phyloP scores from a whole-genome alignment of 37 sponge, comb jelly and placozoan species.

The Chondrilla cf. caribensis region DNA sequence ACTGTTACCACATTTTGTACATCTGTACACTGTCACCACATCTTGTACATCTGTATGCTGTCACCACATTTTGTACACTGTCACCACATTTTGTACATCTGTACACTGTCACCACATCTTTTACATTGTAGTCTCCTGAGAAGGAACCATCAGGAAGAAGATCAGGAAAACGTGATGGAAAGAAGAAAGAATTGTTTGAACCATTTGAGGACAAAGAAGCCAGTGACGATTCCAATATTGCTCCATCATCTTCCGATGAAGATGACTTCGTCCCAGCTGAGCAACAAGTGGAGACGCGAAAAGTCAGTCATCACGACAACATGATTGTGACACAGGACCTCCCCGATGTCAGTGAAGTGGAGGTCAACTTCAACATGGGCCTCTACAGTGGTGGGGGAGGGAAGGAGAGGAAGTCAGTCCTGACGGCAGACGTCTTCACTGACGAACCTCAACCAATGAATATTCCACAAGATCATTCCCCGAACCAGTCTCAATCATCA shows the following conservation, averaged over 20 bases:
- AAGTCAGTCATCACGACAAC: constrained; percentile 27
- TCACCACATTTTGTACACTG: too few species aligned
- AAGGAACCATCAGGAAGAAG: constrained; percentile 36
- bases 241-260: background rate
- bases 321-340: constrained; percentile 41
- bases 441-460: background rate
- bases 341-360: constrained; percentile 31
- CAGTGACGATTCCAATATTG: background rate
- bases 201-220: background rate
- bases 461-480: background rate
- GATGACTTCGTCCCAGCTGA: constrained; percentile 2
- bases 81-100: too few species aligned
- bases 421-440: background rate
- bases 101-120: background rate
- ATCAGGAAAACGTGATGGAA: background rate
- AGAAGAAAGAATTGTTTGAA: constrained; percentile 14
- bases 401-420: background rate
- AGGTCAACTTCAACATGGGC: background rate
- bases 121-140: background rate
- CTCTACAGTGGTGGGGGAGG: background rate
- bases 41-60: background rate
- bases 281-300: background rate
- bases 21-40: background rate
- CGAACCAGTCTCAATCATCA: background rate
- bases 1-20: too few species aligned